Percentiles rank a stretch among this genome's conserved stretches.
Evolutionary conservation across 2,113 vertebrate species (phyloP).

Genomic region (Brienomyrus longianalis): DNA sequence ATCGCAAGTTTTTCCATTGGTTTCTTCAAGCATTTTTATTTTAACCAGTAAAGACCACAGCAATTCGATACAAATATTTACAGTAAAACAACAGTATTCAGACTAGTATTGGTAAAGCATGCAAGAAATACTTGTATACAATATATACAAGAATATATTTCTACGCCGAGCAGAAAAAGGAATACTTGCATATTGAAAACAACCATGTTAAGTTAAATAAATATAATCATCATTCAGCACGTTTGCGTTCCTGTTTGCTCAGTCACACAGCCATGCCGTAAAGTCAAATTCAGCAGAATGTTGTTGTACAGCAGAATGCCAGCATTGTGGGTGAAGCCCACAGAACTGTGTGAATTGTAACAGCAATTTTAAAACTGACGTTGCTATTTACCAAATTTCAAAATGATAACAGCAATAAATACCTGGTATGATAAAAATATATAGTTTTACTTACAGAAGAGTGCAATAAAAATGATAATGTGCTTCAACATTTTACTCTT

Average conservation of each 20-base stretch:
- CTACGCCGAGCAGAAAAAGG: neutral
- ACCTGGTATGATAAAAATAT: neutral
- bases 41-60: neutral
- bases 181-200: no score
- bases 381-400: neutral
- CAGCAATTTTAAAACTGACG: neutral
- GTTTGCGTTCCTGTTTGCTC: neutral
- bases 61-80: neutral
- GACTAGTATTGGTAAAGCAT: neutral
- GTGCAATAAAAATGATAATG: neutral
- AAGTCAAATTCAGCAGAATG: neutral
- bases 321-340: neutral
- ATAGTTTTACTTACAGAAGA: neutral
- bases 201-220: neutral
- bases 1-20: neutral
- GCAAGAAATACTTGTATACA: neutral
- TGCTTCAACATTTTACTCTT: neutral
- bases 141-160: neutral
- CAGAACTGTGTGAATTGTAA: neutral
- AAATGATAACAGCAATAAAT: neutral
- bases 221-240: neutral
- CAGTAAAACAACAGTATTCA: neutral
- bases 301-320: neutral
- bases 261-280: neutral
- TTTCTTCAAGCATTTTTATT: neutral